Evolutionary conservation across 2,797 vertebrate species (phyloP), one percentile per base, ranked within the genome.

Genomic region (Rhynchotus rufescens): DNA sequence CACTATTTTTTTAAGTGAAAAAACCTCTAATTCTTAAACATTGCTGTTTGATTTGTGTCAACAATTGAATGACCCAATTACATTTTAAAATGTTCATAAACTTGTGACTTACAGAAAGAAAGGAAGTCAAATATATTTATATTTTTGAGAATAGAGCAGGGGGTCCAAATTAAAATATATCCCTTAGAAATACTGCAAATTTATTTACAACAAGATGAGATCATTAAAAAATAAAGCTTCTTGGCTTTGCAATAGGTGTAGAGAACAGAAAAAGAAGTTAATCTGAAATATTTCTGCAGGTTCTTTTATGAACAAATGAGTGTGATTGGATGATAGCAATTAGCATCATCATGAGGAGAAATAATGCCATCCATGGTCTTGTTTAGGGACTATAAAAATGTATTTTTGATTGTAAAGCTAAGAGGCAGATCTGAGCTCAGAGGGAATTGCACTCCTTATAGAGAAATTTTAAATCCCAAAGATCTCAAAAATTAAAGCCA

Each of bases 401-500:
- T 52, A 49, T 66, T 75, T 49, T n/a, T 89, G 73, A 87, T 74
- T 89, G 32, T 69, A 88, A 75, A 86, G 47, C 59, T 84, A 30
- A 89, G 77, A 86, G 66, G 45, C 52, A 88, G 52, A 88, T 79
- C 73, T 32, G 79, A 45, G 25, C 47, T 60, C 32, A 36, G 64
- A 75, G 32, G 26, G 61, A 86, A 76, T 45, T 54, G 23, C 8
- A 72, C 25, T 94, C 72, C 44, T 83, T 49, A 15, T 62, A 79
- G 67, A 83, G 64, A 86, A 93, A 90, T 91, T 89, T 92, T 62
- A 61, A 89, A 92, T 89, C 89, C 86, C 89, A 86, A 88, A 91
- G 56, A 94, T 89, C 89, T 95, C 92, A 93, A 93, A 94, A 93
- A 94, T 93, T 95, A 94, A 94, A 94, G 89, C 86, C 65, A 89